Conservation (phyloP, 2,797 vertebrate species). For the Smutsia gigantea region DNA sequence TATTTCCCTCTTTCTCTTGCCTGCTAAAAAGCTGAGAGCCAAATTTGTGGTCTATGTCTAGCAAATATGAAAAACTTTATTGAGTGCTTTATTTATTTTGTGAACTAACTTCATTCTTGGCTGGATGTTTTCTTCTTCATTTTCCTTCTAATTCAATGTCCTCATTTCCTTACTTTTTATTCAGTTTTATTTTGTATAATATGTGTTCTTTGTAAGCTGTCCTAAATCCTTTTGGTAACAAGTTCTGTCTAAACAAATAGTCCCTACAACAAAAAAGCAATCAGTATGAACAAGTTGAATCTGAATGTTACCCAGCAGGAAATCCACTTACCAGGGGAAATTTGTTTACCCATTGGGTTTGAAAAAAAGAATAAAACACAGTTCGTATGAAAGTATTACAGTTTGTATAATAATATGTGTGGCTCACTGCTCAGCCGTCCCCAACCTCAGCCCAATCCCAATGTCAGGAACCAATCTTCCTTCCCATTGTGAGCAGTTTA, state of each 20-base stretch:
- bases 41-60: conserved; percentile 49
- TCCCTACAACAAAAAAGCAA: conserved; percentile 31
- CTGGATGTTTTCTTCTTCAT: conserved; percentile 28
- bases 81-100: conserved; percentile 57
- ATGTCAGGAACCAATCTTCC: background rate
- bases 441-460: background rate
- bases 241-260: conserved; percentile 39
- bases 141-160: conserved; percentile 71
- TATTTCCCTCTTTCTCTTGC: conserved; percentile 43
- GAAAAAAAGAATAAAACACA: background rate
- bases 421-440: background rate
- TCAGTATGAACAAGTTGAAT: background rate
- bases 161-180: conserved; percentile 59
- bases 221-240: conserved; percentile 21
- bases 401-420: background rate
- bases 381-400: background rate
- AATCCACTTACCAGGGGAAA: background rate
- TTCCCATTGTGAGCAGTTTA: background rate
- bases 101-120: conserved; percentile 56
- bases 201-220: conserved; percentile 46
- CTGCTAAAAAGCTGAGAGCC: background rate
- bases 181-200: conserved; percentile 54
- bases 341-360: background rate
- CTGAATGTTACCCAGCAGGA: background rate
- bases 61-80: conserved; percentile 32